Percentiles rank a stretch among this genome's conserved stretches.
Conservation (phyloP, 2,113 vertebrate species). For the Limnothrissa miodon region DNA sequence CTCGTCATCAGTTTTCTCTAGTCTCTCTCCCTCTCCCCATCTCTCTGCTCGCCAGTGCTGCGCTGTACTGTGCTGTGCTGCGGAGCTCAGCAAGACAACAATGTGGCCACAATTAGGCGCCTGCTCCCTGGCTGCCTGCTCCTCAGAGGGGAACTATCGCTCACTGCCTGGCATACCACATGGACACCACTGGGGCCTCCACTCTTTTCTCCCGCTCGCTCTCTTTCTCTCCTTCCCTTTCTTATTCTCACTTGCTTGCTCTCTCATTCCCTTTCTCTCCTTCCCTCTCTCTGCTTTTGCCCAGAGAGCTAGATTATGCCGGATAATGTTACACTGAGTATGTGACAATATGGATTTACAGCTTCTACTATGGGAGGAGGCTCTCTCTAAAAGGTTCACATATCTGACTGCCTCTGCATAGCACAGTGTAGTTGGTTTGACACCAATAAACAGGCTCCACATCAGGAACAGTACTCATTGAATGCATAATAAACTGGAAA, state of each 20-base stretch:
- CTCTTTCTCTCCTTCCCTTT: not conserved
- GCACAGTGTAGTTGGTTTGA: not conserved
- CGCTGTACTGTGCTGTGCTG: not conserved
- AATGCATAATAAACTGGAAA: not conserved
- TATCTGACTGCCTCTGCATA: not conserved
- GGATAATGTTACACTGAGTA: not conserved
- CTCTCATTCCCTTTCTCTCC: not conserved
- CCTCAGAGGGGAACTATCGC: constrained; percentile 13
- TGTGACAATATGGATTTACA: constrained; percentile 7
- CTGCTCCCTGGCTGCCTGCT: not conserved
- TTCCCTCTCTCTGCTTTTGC: not conserved
- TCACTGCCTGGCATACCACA: not conserved
- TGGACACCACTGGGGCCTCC: not conserved
- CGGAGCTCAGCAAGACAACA: constrained; percentile 29
- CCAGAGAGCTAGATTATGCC: not conserved
- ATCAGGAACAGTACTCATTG: not conserved
- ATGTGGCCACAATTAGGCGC: constrained; percentile 22
- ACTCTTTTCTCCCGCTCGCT: not conserved
- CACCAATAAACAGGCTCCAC: not conserved
- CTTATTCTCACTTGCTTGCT: not conserved
- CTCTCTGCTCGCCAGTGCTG: not conserved
- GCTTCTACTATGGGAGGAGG: not conserved
- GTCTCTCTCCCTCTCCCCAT: constrained; percentile 5
- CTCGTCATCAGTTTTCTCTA: constrained; percentile 44
- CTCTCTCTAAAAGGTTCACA: not conserved